Percentiles rank a stretch among this genome's conserved stretches.
phyloP scores from a whole-genome alignment of 2,113 vertebrate species.

The Lepus americanus region DNA sequence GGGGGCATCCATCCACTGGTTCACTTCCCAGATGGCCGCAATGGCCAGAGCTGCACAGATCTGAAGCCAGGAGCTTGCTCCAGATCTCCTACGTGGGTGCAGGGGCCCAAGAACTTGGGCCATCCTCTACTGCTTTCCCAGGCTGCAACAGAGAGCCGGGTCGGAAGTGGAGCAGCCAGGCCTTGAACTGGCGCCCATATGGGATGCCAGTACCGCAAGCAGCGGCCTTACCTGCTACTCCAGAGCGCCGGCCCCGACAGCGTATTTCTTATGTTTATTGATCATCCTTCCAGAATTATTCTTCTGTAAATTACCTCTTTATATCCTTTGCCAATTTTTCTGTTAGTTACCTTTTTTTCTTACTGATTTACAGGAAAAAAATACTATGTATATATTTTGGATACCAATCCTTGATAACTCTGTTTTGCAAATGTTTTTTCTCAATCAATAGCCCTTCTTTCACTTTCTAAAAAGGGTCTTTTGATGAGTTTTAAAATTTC shows the following conservation, averaged over 20 bases:
- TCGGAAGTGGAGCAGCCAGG: too few species aligned
- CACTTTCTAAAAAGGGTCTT: neutral
- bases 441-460: neutral
- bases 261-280: constrained; percentile 14
- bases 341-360: neutral
- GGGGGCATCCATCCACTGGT: too few species aligned
- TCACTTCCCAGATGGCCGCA: too few species aligned
- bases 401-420: neutral
- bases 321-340: constrained; percentile 26
- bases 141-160: too few species aligned
- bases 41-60: too few species aligned
- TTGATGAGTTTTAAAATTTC: neutral
- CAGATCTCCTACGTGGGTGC: too few species aligned
- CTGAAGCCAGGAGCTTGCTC: too few species aligned
- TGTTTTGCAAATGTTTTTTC: neutral
- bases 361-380: neutral
- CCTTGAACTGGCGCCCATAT: too few species aligned
- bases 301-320: neutral
- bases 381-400: neutral
- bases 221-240: too few species aligned
- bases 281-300: neutral
- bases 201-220: too few species aligned
- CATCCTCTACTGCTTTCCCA: too few species aligned
- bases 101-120: too few species aligned
- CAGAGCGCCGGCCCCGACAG: neutral